Evolutionary conservation across 30 jellyfish, hydroid and myxozoan species (phyloP), one percentile per base, ranked within the genome.

Genomic region (Hydra vulgaris): DNA sequence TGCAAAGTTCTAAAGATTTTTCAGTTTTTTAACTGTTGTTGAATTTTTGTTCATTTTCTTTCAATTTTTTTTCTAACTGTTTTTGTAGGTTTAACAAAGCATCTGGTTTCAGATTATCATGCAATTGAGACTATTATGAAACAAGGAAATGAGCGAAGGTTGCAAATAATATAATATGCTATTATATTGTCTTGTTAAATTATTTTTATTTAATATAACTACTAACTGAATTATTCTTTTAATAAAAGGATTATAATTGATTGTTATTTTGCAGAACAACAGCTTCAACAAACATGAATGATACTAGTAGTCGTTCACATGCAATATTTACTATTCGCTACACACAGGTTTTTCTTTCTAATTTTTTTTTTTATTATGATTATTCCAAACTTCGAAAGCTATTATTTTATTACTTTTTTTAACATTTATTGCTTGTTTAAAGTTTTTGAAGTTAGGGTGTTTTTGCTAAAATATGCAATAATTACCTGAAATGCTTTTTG

Each of bases 101-200:
- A 91, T 69, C 87, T 91, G 18, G 98, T 91, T 7, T 75, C 91
- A 54, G 98, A 91, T 81, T 91, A 91, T 76, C 84, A 74, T 16
- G 95, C 96, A 7, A 87, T 91, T 0, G 98, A 91, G 68, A 83
- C 88, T 8, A 72, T 91, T 56, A 85, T 91, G 96, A 86, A 86
- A n/a, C 98, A 91, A 69, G 98, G 98, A 23, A 91, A 91, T 69
- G 86, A 94, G 23, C 87, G 82, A 25, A 91, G 98, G 98, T 91
- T 68, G 3, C 71, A 17, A 27, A 0, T 17, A 0, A 18, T 78
- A 0, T 40, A n/a, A 21, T 56, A n/a, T 56, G 17, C 72, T 56
- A n/a, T 18, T 17, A 17, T 71, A 71, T 17, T 21, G 23, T 71
- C 16, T 21, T 0, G 18, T 18, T 71, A 22, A n/a, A n/a, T n/a